Conservation (phyloP, 2,888 invertebrate species). For the Anoplius nigerrimus region DNA sequence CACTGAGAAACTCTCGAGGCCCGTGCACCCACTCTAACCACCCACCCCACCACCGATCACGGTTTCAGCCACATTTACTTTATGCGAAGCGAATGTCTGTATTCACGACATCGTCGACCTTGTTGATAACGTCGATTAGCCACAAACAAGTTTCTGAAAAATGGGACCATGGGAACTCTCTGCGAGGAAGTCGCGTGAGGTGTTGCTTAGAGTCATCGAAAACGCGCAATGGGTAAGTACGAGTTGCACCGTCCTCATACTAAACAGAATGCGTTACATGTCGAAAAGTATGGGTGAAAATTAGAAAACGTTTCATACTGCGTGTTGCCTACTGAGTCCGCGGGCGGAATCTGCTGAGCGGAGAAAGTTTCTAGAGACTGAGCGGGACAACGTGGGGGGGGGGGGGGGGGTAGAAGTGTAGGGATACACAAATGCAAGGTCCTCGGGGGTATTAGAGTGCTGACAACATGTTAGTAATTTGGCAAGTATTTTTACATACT, state of each 20-base stretch:
- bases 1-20: slow-evolving; percentile 54
- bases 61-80: background rate
- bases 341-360: slow-evolving; percentile 28
- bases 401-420: background rate
- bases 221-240: too few relatives aligned
- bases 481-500: slow-evolving; percentile 46
- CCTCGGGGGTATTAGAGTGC: slow-evolving; percentile 49
- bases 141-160: too few relatives aligned
- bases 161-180: too few relatives aligned
- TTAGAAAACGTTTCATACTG: background rate
- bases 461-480: slow-evolving; percentile 48
- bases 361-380: slow-evolving; percentile 44
- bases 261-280: too few relatives aligned
- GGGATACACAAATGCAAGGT: slow-evolving; percentile 54
- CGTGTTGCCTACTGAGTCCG: slow-evolving; percentile 34
- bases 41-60: background rate
- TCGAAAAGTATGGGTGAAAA: too few relatives aligned
- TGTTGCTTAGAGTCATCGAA: too few relatives aligned
- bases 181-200: too few relatives aligned
- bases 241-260: too few relatives aligned
- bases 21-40: slow-evolving; percentile 25
- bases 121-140: too few relatives aligned
- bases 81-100: background rate
- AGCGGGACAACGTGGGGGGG: background rate
- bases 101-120: background rate